Evolutionary conservation across 2,888 invertebrate genomes (phyloP), one percentile per base, ranked within the genome.

Genomic region (Apamea crenata): DNA sequence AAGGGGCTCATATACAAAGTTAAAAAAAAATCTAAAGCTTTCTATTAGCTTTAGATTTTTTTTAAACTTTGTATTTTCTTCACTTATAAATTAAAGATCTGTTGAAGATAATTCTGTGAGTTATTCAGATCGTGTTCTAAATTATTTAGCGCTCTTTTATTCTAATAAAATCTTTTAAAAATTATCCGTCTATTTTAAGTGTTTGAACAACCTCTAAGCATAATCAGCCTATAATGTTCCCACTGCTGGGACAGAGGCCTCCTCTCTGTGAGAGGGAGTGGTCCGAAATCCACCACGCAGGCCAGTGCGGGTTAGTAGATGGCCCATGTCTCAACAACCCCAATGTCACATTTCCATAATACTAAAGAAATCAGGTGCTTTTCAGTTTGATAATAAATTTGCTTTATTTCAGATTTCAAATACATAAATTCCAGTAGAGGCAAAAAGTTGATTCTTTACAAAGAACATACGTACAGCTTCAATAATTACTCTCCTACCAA

Each of bases 381-480:
- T 40, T 40, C 40, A 63, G 7, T 12, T 63, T 63, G 12, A 63
- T 71, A 40, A 61, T 8, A 21, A 71, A 14, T 71, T n/a, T 40
- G 4, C 16, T 61, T 67, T 44, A 40, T 83, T 84, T 36, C 71
- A 84, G 81, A 81, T 36, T 67, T 74, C 50, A 63, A 71, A 29
- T 77, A 67, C 50, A 77, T 84, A 29, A 84, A 21, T 32, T 84
- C 84, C 1, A 53, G 29, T 44, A 65, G 47, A 16, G 81, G 75
- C 6, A 81, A 80, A 36, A 53, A 68, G 36, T 63, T 80, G 16
- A 68, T 80, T 36, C 18, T 80, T 14, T 68, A 75, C 61, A 80
- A 81, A 14, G 53, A 75, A 4, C 47, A 68, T 29, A 80, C 80
- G 2, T 80, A 63, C 68, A 68, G 81, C 53, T 81, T 75, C 7